Evolutionary conservation across 2,888 invertebrate species (phyloP).

Genomic region (Diarsia rubi): DNA sequence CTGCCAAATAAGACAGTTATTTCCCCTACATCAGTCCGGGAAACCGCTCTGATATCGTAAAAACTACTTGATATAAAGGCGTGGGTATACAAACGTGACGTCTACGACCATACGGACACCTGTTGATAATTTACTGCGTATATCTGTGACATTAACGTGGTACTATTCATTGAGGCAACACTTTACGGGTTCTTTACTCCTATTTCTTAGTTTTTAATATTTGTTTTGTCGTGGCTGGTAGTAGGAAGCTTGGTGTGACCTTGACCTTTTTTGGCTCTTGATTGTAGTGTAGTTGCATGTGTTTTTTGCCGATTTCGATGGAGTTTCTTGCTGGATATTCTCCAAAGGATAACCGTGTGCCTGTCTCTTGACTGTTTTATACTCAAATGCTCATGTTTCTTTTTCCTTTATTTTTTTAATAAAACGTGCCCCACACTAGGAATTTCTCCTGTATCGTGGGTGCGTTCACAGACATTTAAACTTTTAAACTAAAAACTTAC

Average conservation of each 20-base stretch:
- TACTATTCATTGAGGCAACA: slow-evolving; percentile 41
- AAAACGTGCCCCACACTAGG: no score
- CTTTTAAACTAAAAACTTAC: no score
- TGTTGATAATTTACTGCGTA: slow-evolving; percentile 56
- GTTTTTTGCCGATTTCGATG: no score
- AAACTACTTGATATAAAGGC: slow-evolving; percentile 39
- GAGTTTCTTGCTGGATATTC: no score
- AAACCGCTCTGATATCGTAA: slow-evolving; percentile 35
- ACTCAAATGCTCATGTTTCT: no score
- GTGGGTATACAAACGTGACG: slow-evolving; percentile 41
- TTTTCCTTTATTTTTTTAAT: no score
- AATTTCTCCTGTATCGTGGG: no score
- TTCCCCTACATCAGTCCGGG: slow-evolving; percentile 18
- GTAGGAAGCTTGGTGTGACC: slow-evolving; percentile 25
- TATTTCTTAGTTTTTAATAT: slow-evolving; percentile 27
- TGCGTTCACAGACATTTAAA: no score
- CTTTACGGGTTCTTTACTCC: slow-evolving; percentile 50
- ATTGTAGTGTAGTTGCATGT: neutral
- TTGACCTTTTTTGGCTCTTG: slow-evolving; percentile 5
- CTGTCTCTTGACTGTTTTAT: no score
- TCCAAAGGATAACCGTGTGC: no score
- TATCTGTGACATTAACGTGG: slow-evolving; percentile 46
- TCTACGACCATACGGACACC: slow-evolving; percentile 10
- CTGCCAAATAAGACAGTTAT: slow-evolving; percentile 22
- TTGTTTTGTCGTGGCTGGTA: slow-evolving; percentile 11